phyloP scores from a whole-genome alignment of 2,113 vertebrate species.

The Podarcis raffonei region DNA sequence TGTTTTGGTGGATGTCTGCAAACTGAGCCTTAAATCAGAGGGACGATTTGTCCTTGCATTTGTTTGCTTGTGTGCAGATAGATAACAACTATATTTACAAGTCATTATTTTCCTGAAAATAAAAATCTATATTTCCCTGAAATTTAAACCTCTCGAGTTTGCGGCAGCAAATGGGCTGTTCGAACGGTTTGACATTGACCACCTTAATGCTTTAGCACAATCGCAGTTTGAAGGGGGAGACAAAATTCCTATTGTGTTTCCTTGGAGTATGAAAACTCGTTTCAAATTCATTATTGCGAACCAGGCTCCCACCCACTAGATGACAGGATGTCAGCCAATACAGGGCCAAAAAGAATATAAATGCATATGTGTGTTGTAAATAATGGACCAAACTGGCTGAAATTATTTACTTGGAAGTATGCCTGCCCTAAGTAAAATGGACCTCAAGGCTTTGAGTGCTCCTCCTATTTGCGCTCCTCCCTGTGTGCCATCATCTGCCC shows the following conservation, averaged over 20 bases:
- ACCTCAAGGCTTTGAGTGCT: neutral
- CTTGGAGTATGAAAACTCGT: neutral
- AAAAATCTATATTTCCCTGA: neutral
- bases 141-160: neutral
- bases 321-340: neutral
- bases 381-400: neutral
- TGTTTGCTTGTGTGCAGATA: neutral
- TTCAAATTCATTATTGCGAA: neutral
- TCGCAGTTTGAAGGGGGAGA: no score
- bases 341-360: neutral
- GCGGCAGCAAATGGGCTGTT: neutral
- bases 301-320: neutral
- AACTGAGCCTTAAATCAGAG: no score
- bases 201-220: neutral
- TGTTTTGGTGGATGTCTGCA: neutral
- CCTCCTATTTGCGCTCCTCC: neutral
- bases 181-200: neutral
- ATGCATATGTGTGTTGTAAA: neutral
- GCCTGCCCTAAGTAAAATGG: neutral
- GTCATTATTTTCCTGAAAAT: neutral
- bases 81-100: neutral
- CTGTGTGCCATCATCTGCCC: no score
- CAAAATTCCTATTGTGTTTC: neutral
- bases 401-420: neutral
- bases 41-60: neutral